Evolutionary conservation across 1,140 invertebrate genomes (phyloP).

Genomic region (Dendrolimus punctatus): DNA sequence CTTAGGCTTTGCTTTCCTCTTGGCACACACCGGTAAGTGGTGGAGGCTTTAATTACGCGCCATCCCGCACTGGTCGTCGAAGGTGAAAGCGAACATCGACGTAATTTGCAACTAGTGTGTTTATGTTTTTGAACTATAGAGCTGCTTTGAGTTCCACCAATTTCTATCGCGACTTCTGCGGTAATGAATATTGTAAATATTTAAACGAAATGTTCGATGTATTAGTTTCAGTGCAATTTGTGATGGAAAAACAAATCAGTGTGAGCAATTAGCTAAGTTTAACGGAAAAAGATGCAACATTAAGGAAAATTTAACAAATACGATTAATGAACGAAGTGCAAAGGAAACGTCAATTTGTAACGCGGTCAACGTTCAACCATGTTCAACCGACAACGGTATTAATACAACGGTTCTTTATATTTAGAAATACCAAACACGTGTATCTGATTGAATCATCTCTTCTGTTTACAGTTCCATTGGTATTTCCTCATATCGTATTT

Average conservation of each 20-base stretch:
- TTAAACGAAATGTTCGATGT: constrained; percentile 18
- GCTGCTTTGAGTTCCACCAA: constrained; percentile 15
- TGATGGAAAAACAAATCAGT: too few relatives aligned
- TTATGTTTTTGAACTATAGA: constrained; percentile 2
- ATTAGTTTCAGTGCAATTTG: too few relatives aligned
- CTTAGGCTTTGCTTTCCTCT: constrained; percentile 17
- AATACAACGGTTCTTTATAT: constrained; percentile 60
- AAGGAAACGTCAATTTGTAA: constrained; percentile 49
- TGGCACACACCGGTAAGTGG: constrained; percentile 5
- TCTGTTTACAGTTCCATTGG: constrained; percentile 35
- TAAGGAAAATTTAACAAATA: constrained; percentile 35
- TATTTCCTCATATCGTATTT: constrained; percentile 39
- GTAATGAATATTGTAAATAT: constrained; percentile 30
- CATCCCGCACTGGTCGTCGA: constrained; percentile 13
- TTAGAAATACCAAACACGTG: constrained; percentile 54
- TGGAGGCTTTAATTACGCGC: constrained; percentile 21
- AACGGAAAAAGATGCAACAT: background rate
- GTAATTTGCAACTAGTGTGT: constrained; percentile 15
- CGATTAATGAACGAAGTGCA: constrained; percentile 28
- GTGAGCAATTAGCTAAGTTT: background rate
- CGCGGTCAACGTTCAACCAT: constrained; percentile 45
- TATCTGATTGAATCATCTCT: constrained; percentile 54
- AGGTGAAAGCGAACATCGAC: constrained; percentile 26
- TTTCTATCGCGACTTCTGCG: constrained; percentile 3
- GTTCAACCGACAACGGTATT: constrained; percentile 38